Evolutionary conservation across 2,113 vertebrate genomes (phyloP).

Genomic region (Chitala chitala): DNA sequence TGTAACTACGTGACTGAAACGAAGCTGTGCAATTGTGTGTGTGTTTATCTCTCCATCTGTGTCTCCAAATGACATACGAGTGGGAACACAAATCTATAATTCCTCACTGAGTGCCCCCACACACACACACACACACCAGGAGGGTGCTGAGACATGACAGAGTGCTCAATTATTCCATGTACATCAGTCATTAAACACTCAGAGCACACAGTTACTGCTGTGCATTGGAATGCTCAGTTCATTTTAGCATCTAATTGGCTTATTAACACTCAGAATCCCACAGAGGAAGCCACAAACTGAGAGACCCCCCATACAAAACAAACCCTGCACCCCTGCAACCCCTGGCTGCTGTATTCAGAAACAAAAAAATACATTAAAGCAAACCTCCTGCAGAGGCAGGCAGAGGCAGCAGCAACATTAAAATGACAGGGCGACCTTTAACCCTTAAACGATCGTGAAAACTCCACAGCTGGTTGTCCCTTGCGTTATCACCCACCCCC

Average conservation of each 20-base stretch:
- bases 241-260: slow-evolving; percentile 13
- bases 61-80: too few species aligned
- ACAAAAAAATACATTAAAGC: background rate
- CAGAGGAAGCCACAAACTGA: background rate
- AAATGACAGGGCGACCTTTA: background rate
- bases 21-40: background rate
- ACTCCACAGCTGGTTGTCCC: background rate
- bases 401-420: background rate
- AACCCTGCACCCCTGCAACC: background rate
- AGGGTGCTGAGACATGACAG: background rate
- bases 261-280: slow-evolving; percentile 12
- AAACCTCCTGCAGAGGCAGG: background rate
- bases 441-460: background rate
- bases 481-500: background rate
- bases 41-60: background rate
- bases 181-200: background rate
- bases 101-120: background rate
- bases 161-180: slow-evolving; percentile 7
- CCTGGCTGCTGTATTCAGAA: background rate
- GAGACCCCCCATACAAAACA: background rate
- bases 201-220: background rate
- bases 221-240: background rate
- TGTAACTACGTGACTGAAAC: background rate
- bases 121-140: background rate
- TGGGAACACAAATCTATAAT: slow-evolving; percentile 17